A percentile compares a stretch with the other conserved stretches of the same genome.
Evolutionary conservation across 2,797 vertebrate species (phyloP).

Genomic region (Spea hammondii): DNA sequence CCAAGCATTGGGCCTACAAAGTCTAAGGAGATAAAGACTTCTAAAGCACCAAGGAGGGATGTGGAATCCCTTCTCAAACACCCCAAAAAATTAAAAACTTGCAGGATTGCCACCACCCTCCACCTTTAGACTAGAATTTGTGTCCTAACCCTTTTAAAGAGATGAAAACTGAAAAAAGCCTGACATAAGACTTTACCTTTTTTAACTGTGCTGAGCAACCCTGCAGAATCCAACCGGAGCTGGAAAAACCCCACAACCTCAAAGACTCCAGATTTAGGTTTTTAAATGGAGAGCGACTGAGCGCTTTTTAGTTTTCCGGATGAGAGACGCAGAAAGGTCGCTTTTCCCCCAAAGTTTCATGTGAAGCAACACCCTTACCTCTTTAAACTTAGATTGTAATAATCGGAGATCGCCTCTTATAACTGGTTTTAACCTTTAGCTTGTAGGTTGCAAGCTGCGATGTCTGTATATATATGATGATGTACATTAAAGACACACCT

Average conservation of each 20-base stretch:
- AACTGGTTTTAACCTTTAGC: slow-evolving; percentile 98
- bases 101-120: slow-evolving; percentile 30
- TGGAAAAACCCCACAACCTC: slow-evolving; percentile 53
- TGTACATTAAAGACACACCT: slow-evolving; percentile 98
- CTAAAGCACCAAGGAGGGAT: slow-evolving; percentile 33
- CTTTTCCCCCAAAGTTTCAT: slow-evolving; percentile 99
- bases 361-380: slow-evolving; percentile 99
- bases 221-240: slow-evolving; percentile 50
- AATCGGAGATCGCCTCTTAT: slow-evolving; percentile 99
- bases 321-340: slow-evolving; percentile 88
- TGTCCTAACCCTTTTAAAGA: slow-evolving; percentile 48
- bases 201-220: slow-evolving; percentile 53
- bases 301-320: slow-evolving; percentile 93
- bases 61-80: slow-evolving; percentile 17
- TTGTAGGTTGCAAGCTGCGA: slow-evolving; percentile 89
- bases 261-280: slow-evolving; percentile 51
- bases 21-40: slow-evolving; percentile 51
- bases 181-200: slow-evolving; percentile 71
- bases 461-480: slow-evolving; percentile 99
- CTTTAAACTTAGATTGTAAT: slow-evolving; percentile 99
- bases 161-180: slow-evolving; percentile 65
- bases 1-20: slow-evolving; percentile 41
- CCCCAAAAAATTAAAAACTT: slow-evolving; percentile 25
- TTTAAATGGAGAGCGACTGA: slow-evolving; percentile 49
- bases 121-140: slow-evolving; percentile 52